Percentiles rank a stretch among this genome's conserved stretches.
These are phyloP conservation scores for Scomberomorus guttatus DNA, from an alignment of 2,797 vertebrate genomes.

Conservation along the genomic window DNA sequence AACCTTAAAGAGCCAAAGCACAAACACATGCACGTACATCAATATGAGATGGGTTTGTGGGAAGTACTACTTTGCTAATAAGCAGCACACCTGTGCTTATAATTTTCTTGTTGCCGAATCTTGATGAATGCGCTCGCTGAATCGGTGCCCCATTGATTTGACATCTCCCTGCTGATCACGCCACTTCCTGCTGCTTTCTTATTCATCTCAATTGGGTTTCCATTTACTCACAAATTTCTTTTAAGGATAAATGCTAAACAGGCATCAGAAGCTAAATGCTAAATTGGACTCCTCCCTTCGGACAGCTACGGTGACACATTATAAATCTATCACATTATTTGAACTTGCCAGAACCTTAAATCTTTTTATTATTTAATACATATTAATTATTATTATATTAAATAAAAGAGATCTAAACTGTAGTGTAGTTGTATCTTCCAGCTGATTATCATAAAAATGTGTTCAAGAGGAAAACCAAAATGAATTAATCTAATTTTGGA, in stretches of 20 bases:
- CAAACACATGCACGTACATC: slow-evolving; percentile 31
- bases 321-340: background rate
- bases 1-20: slow-evolving; percentile 2
- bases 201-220: slow-evolving; percentile 25
- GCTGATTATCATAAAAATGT: background rate
- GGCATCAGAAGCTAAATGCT: background rate
- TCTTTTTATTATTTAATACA: background rate
- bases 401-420: background rate
- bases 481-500: slow-evolving; percentile 18
- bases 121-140: slow-evolving; percentile 12
- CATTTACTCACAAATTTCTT: slow-evolving; percentile 3
- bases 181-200: slow-evolving; percentile 6
- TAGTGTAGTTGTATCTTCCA: background rate
- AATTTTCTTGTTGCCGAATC: slow-evolving; percentile 36
- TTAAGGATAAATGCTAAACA: background rate
- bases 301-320: slow-evolving; percentile 18
- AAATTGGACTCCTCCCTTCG: background rate
- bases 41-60: slow-evolving; percentile 19
- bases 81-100: slow-evolving; percentile 24
- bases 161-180: slow-evolving; percentile 18
- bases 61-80: slow-evolving; percentile 44
- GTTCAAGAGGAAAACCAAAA: background rate
- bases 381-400: background rate
- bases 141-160: slow-evolving; percentile 37
- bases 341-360: background rate